Base-by-base conservation (phyloP, 2,797 vertebrate genomes). In the Epinephelus coioides region DNA sequence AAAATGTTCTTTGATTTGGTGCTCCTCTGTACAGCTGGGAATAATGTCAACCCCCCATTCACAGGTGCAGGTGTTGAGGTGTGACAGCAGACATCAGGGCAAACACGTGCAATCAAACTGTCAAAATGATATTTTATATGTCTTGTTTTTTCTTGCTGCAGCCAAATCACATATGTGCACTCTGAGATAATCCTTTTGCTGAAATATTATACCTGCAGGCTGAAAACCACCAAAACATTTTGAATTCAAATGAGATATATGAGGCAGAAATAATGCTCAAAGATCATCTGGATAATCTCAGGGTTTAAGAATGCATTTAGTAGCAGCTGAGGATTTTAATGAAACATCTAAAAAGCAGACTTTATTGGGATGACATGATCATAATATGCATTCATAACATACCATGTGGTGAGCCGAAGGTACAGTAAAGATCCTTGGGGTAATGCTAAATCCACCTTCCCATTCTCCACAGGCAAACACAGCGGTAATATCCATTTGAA, bases 401-500 rank as follows among this genome's bases (percentile, higher is more conserved):
- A 94, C 93, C 92, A 89, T 82, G 62, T 23, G 38, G 55, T 51
- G 84, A 71, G 76, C 43, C 30, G 67, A 76, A 50, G 69, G 70
- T 76, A 79, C 71, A 76, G 85, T 78, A 30, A 73, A 83, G 85
- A 78, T 91, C 84, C 89, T 46, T 60, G 64, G 54, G 50, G 49
- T 53, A 49, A 38, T 9, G 40, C 76, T 70, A 78, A 90, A 87
- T 94, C 89, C 93, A 91, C 49, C 73, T 69, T 72, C 81, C 78
- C 77, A 21, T 62, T 63, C 51, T 82, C 84, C 83, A 68, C 44
- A 74, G 69, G 70, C 61, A 62, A 79, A 77, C 55, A 46, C 69
- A 70, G 46, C 5, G 0, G 72, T 85, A 84, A 82, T 86, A 88
- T 94, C 92, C 91, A 87, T 79, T 46, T 54, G n/a, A 78, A 53